These are phyloP conservation scores for Argyra leucocephala DNA, from an alignment of 2,888 invertebrate genomes.

Conservation along the genomic window DNA sequence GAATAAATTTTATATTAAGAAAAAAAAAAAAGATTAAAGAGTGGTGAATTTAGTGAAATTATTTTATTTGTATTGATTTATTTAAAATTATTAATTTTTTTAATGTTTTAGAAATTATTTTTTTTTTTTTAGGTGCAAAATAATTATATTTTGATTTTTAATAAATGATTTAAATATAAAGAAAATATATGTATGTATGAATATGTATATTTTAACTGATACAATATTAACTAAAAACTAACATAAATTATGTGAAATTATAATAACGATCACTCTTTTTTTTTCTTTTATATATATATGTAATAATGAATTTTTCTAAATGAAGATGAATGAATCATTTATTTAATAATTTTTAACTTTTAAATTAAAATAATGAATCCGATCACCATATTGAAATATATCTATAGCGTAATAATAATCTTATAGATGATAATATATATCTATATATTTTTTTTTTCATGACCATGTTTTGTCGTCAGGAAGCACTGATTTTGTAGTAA, in stretches of 20 bases:
- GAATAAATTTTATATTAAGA: not conserved
- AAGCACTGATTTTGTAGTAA: slow-evolving; percentile 6
- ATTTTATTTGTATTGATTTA: not conserved
- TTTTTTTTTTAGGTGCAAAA: not conserved
- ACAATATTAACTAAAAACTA: not conserved
- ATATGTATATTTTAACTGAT: too few species aligned
- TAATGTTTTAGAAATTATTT: not conserved
- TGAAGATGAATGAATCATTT: too few species aligned
- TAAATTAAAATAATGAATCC: too few species aligned
- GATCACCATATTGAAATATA: not conserved
- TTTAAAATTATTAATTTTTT: not conserved
- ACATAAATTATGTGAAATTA: not conserved
- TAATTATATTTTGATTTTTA: not conserved
- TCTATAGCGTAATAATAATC: not conserved
- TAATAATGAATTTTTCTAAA: too few species aligned
- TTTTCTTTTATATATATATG: not conserved
- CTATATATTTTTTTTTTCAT: not conserved
- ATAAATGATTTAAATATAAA: too few species aligned
- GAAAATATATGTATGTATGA: too few species aligned
- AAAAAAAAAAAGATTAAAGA: not conserved
- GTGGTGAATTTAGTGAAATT: not conserved
- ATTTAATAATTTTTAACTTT: too few species aligned
- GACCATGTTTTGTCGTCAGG: not conserved
- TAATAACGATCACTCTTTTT: not conserved
- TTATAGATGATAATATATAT: not conserved